Evolutionary conservation across 30 jellyfish, hydroid and myxozoan genomes (phyloP), one percentile per base, ranked within the genome.

Genomic region (Pelagia noctiluca): DNA sequence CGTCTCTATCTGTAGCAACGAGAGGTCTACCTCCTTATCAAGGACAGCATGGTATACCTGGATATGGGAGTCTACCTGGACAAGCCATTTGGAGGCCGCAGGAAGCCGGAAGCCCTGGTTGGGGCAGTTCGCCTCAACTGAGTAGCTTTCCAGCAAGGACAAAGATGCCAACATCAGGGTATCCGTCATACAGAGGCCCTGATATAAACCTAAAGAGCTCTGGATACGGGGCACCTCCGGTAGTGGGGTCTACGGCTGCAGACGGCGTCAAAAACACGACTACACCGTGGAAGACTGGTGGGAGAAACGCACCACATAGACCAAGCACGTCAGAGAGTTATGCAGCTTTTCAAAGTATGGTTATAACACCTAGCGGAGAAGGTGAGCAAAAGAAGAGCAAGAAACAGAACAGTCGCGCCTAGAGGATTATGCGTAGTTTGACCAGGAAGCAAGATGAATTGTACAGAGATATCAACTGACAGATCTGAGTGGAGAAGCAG

Each of bases 291-390:
- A 61, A 83, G 13, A 23, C 46, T 21, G 38, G 49, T 16, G 67
- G 64, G 71, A 18, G 37, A 28, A n/a, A 10, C 24, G 88, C 65
- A 32, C 22, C 83, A 21, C 82, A 71, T 3, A 80, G 30, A 32
- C 90, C 90, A 2, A 26, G 83, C 21, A 48, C 84, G 24, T 19
- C 82, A 50, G 84, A 74, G 50, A 85, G 86, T 49, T 85, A 85
- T 32, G 86, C 95, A 0, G 95, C 95, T 18, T 85, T 85, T 85
- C 95, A 66, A 36, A 85, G 70, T 35, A 85, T 85, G 95, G 95
- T 85, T 18, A 85, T 85, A 25, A 72, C 53, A 0, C 71, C 95
- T 22, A 26, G 84, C 1, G 63, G 67, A 16, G 21, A 19, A 3
- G 68, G 21, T 3, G 26, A 19, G 12, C 68, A 52, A 52, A 25